A percentile compares a stretch with the other conserved stretches of the same genome.
These are phyloP conservation scores for Cantharis flavilabris DNA, from an alignment of 2,888 invertebrate genomes.

Conservation along the genomic window DNA sequence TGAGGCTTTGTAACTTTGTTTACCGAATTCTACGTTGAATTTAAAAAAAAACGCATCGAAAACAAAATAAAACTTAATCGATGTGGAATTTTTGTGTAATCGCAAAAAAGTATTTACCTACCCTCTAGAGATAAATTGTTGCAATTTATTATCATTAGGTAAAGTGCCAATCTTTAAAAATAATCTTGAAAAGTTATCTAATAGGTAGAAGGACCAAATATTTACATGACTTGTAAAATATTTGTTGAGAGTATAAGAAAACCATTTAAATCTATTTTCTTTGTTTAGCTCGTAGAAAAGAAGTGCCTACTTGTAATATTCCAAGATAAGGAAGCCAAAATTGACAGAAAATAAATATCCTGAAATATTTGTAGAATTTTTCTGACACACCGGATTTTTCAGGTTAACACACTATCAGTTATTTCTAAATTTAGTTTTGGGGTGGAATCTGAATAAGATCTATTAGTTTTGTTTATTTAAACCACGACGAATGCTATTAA, in stretches of 20 bases:
- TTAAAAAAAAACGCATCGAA: neutral
- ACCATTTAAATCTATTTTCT: neutral
- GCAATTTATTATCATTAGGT: neutral
- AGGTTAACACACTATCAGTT: slow-evolving; percentile 32
- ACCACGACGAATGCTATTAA: slow-evolving; percentile 25
- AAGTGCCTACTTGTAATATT: slow-evolving; percentile 20
- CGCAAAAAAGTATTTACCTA: neutral
- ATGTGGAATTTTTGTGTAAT: neutral
- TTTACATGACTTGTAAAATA: neutral
- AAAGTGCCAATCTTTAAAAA: neutral
- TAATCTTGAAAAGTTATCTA: neutral
- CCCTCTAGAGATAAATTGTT: neutral
- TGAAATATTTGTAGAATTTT: slow-evolving; percentile 34
- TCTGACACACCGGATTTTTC: slow-evolving; percentile 23
- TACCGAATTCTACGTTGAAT: neutral
- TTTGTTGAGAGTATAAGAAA: neutral
- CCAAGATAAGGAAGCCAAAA: slow-evolving; percentile 25
- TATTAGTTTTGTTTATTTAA: slow-evolving; percentile 32
- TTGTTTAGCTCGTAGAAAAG: neutral
- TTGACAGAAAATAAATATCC: slow-evolving; percentile 33
- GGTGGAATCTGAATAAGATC: slow-evolving; percentile 33
- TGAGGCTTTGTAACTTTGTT: neutral
- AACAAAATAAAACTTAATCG: neutral
- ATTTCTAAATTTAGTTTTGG: slow-evolving; percentile 33
- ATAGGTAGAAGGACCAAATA: neutral